A percentile compares a stretch with the other conserved stretches of the same genome.
Conservation (phyloP, 1,140 invertebrate species). For the Drosophila punjabiensis region DNA sequence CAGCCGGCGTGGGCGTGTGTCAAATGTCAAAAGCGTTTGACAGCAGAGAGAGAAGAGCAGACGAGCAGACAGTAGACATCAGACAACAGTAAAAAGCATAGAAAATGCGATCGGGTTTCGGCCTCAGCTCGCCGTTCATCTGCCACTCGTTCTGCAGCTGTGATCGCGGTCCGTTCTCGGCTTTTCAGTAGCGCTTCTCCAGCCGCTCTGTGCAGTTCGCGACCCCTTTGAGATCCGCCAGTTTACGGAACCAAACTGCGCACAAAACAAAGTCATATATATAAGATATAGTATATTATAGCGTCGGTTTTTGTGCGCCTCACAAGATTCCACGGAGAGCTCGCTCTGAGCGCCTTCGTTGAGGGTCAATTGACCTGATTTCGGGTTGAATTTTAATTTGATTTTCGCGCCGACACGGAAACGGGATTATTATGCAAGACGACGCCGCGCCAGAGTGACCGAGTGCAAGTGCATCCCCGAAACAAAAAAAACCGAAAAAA, state of each 20-base stretch:
- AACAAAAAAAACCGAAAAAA: background rate
- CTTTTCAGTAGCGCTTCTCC: slow-evolving; percentile 65
- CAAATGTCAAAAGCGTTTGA: slow-evolving; percentile 65
- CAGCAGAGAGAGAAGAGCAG: slow-evolving; percentile 31
- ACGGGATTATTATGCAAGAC: slow-evolving; percentile 23
- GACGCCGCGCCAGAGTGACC: slow-evolving; percentile 39
- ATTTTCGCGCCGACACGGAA: slow-evolving; percentile 44
- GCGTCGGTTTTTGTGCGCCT: slow-evolving; percentile 26
- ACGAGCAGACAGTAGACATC: background rate
- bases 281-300: background rate
- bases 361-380: slow-evolving; percentile 60
- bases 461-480: slow-evolving; percentile 44
- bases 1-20: slow-evolving; percentile 65
- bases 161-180: slow-evolving; percentile 48
- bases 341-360: slow-evolving; percentile 8
- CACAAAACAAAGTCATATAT: slow-evolving; percentile 22
- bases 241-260: slow-evolving; percentile 28
- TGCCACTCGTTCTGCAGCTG: slow-evolving; percentile 44
- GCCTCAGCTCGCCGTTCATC: background rate
- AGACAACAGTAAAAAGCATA: slow-evolving; percentile 1
- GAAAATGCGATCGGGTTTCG: slow-evolving; percentile 27
- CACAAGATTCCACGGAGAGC: slow-evolving; percentile 21
- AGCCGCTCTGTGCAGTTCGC: slow-evolving; percentile 64
- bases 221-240: slow-evolving; percentile 13
- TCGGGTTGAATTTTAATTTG: slow-evolving; percentile 51